Conservation (phyloP, 2,888 invertebrate species). For the Himalopsyche anomala region DNA sequence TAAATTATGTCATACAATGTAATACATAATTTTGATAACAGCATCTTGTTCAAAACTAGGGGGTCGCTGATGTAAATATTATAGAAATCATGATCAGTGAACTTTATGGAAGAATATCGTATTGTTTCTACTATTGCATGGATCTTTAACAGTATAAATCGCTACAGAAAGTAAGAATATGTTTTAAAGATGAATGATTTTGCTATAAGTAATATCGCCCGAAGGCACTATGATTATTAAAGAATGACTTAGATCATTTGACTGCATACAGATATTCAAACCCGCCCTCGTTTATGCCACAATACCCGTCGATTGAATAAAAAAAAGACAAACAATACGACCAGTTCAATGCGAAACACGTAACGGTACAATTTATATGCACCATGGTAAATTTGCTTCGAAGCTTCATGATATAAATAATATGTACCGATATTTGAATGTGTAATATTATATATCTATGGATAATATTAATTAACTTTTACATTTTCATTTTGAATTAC, state of each 20-base stretch:
- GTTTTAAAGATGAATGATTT: slow-evolving; percentile 4
- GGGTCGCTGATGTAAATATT: no score
- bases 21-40: no score
- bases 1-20: no score
- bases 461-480: slow-evolving; percentile 38
- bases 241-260: slow-evolving; percentile 45
- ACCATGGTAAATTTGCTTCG: slow-evolving; percentile 39
- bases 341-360: slow-evolving; percentile 54
- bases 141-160: neutral
- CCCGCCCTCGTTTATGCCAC: slow-evolving; percentile 40
- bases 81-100: neutral
- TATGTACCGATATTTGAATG: neutral
- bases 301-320: slow-evolving; percentile 31
- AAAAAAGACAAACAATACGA: slow-evolving; percentile 12
- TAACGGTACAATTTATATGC: slow-evolving; percentile 47
- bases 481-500: neutral
- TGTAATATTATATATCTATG: neutral
- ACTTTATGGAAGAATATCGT: no score
- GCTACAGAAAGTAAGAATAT: neutral
- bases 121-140: neutral
- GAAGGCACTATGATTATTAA: slow-evolving; percentile 12
- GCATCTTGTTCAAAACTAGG: no score
- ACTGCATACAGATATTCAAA: slow-evolving; percentile 24
- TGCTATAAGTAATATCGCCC: slow-evolving; percentile 27
- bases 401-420: slow-evolving; percentile 32